Base-by-base conservation (phyloP, 2,797 vertebrate genomes). In the Dryobates pubescens region DNA sequence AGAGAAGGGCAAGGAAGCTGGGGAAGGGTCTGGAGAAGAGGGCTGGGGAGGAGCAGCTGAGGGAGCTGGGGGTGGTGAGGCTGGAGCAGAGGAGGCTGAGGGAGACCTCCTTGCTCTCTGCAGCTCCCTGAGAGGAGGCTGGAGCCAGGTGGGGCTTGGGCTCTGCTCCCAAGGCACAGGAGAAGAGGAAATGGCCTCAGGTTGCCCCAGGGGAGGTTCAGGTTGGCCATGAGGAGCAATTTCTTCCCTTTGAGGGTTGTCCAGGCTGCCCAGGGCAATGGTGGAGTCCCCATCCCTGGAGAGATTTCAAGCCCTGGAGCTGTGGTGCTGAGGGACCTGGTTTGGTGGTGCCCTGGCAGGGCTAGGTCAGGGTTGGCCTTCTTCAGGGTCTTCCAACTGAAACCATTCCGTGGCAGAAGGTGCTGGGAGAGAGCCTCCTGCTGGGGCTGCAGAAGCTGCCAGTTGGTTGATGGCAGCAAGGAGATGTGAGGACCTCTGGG, bases 401-500 rank as follows among this genome's bases (percentile, higher is more conserved):
- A 63, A 29, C 4, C 17, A 9, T 13, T 38, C 15, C 13, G 29
- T 17, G 56, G 49, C 10, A 3, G 1, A 2, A 57, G 63, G 8
- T 4, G 1, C 26, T 9, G 65, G 41, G 57, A 18, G 49, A 13
- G 45, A 12, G 56, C 49, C 29, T 47, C 63, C 0, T 3, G 14
- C 38, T 54, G 53, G 53, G 23, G 53, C 26, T 77, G 27, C 36
- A 4, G 45, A 30, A 61, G 4, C 26, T 3, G 9, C 4, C 2
- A 19, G 45, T 27, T 6, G 3, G 34, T 61, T 51, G 32, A 7
- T 65, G 19, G 43, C 16, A 45, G 32, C 3, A 3, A 30, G 34
- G n/a, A 72, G 47, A 27, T 56, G 36, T 59, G 13, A 10, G 8
- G 8, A 5, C 0, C 0, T 38, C 1, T 1, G 0, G 0, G 32